Base-by-base conservation (phyloP, 2,888 invertebrate species). In the Ecdyonurus torrentis region DNA sequence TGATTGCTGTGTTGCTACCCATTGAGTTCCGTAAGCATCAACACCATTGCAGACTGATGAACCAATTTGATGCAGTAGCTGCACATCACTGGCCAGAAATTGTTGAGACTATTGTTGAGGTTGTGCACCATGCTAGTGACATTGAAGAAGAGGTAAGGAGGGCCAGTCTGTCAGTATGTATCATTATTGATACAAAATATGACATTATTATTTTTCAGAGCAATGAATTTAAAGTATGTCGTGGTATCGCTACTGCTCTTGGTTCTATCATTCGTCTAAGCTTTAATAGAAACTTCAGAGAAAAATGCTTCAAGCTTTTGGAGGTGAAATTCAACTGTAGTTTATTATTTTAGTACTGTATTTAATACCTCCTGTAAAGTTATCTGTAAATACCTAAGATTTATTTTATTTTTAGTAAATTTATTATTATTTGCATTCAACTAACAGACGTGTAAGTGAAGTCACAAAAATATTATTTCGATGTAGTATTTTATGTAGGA, bases 291-390 rank as follows among this genome's bases (percentile, higher is more conserved):
- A 25, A 58, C 1, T 62, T 62, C 50, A 55, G 62, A n/a, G 7
- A 58, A 5, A n/a, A 58, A 62, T 62, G 62, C 58, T 62, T 62
- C 53, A 7, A 62, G 18, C 37, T 62, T 23, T 23, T 62, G 2
- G 62, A 62, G 62, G 62, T 58, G 10, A 3, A 18, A 7, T n/a
- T 3, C 10, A 5, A 15, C 2, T 52, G 18, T 2, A 23, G 2
- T 1, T 15, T 5, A 1, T n/a, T 23, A 59, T 23, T 15, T 52
- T 23, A 23, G 25, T 7, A 1, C 22, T 1, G 20, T 19, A 5
- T 2, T 18, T n/a, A n/a, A n/a, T n/a, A n/a, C n/a, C n/a, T n/a
- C n/a, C n/a, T n/a, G n/a, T n/a, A n/a, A n/a, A n/a, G n/a, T n/a
- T n/a, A n/a, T n/a, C n/a, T n/a, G n/a, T n/a, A n/a, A n/a, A n/a